A percentile compares a stretch with the other conserved stretches of the same genome.
Evolutionary conservation across 2,888 invertebrate species (phyloP).

Genomic region (Fragum sueziense): DNA sequence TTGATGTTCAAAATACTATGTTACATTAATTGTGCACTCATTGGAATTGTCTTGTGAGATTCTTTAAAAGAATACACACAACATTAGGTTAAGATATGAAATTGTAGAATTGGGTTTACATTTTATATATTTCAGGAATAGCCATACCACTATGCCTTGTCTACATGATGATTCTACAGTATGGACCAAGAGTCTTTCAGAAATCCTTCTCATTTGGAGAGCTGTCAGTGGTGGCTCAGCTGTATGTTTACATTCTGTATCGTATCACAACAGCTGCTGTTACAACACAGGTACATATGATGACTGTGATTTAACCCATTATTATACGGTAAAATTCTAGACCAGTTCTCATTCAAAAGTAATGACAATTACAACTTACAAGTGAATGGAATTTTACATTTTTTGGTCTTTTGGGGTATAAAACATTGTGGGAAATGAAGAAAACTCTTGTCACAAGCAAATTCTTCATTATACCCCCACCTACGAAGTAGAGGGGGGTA

Average conservation of each 20-base stretch:
- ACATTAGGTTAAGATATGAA: too few species aligned
- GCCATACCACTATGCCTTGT: neutral
- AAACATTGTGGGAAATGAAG: neutral
- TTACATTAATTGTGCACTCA: too few species aligned
- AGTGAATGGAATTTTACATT: too few species aligned
- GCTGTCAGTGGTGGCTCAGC: conserved; percentile 1
- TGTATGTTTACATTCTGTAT: conserved; percentile 1
- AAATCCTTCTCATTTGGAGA: conserved; percentile 13
- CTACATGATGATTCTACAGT: neutral
- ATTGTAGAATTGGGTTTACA: neutral
- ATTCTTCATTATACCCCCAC: neutral
- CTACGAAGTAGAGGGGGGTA: too few species aligned
- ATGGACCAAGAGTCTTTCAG: neutral
- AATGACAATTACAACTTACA: too few species aligned
- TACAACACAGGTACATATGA: neutral
- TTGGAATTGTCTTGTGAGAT: too few species aligned
- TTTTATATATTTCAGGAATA: conserved; percentile 1
- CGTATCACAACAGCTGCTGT: neutral
- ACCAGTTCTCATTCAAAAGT: neutral
- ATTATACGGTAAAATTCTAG: neutral
- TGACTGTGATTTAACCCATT: neutral
- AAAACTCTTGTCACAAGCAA: neutral
- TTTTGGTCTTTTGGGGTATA: too few species aligned
- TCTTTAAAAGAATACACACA: too few species aligned
- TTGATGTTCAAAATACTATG: too few species aligned